Evolutionary conservation across 2,797 vertebrate species (phyloP).

Genomic region (Acanthis flammea): DNA sequence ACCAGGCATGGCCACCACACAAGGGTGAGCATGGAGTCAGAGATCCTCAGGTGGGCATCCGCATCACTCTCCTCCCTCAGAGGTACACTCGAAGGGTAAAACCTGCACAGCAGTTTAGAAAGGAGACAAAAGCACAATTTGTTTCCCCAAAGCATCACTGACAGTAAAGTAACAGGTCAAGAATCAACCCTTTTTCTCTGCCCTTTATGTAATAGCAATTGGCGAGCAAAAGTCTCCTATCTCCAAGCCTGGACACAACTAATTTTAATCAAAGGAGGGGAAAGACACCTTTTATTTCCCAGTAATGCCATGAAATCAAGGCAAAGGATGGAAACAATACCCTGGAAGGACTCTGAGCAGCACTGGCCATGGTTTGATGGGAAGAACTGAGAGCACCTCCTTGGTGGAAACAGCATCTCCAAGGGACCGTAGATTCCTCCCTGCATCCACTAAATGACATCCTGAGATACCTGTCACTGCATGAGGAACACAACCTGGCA

Average conservation of each 20-base stretch:
- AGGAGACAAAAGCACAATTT: not conserved
- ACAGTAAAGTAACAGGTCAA: not conserved
- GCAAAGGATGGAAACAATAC: not conserved
- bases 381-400: not conserved
- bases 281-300: not conserved
- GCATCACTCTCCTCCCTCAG: not conserved
- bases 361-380: accelerated
- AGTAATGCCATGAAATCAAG: not conserved
- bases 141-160: not conserved
- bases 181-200: not conserved
- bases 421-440: not conserved
- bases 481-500: not conserved
- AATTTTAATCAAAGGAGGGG: not conserved
- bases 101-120: not conserved
- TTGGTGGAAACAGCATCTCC: accelerated
- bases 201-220: not conserved
- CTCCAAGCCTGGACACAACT: not conserved
- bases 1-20: accelerated
- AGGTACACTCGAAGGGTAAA: not conserved
- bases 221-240: not conserved
- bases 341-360: not conserved
- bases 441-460: not conserved
- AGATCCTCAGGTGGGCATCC: not conserved
- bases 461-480: not conserved
- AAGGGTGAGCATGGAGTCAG: accelerated